Evolutionary conservation across 53 echinoderm and acorn worm species (phyloP), one percentile per base, ranked within the genome.

Genomic region (Apostichopus leukothele): DNA sequence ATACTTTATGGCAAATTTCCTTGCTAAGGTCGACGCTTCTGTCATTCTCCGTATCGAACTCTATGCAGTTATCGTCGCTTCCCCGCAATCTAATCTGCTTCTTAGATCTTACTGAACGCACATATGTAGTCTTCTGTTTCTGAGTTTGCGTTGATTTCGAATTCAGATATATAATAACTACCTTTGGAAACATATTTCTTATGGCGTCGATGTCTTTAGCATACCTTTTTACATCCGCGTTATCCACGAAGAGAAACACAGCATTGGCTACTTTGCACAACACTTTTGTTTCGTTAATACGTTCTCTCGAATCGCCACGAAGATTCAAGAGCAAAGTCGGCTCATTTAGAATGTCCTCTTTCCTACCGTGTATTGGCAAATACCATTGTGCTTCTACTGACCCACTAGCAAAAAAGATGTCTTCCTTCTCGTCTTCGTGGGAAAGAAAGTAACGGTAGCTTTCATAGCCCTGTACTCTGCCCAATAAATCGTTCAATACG

Each of bases 341-440:
- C 6, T 76, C 13, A 23, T 76, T 76, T 9, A 76, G 14, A 6
- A 50, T 22, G 5, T 76, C 51, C 19, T 76, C 76, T 51, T 21
- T 20, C 9, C 39, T 50, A 6, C 51, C 51, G 1, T 76, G 21
- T 13, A 25, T 26, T 76, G 76, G 76, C 4, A 76, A 13, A 23
- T 76, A 78, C 78, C 78, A 27, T 5, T 78, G 78, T 7, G 78
- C 78, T 50, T 78, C 78, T 11, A 78, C 8, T 50, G 78, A 78
- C 5, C 78, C 78, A 18, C 7, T 51, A 50, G 10, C 52, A 7
- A 8, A 51, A 5, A 10, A 6, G 0, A 26, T 9, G 14, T 9
- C 51, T 53, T 27, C 51, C 12, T 78, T 18, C 14, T 78, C 78
- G 50, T 51, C 78, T 10, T 50, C 18, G n/a, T 50, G 9, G 9